phyloP scores from a whole-genome alignment of 2,797 vertebrate genomes.

The Gobionotothen gibberifrons region DNA sequence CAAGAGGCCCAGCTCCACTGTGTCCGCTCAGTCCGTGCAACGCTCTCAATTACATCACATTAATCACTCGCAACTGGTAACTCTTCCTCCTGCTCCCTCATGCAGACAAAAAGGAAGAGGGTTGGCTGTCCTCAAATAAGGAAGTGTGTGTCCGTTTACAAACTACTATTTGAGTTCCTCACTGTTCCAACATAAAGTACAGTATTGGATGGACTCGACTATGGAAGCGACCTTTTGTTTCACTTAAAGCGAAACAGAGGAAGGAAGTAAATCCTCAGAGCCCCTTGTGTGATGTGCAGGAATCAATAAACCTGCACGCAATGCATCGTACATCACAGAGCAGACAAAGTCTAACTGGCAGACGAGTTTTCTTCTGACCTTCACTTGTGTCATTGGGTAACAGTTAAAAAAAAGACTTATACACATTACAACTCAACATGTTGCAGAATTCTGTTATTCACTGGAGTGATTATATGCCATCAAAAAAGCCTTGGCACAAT shows the following conservation, averaged over 20 bases:
- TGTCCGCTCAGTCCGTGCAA: constrained; percentile 34
- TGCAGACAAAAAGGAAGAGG: constrained; percentile 43
- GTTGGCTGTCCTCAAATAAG: constrained; percentile 26
- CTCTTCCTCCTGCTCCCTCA: constrained; percentile 60
- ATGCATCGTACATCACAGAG: constrained; percentile 22
- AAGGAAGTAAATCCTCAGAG: constrained; percentile 4
- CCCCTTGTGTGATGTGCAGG: constrained; percentile 20
- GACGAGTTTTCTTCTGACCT: constrained; percentile 14
- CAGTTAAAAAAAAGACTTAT: neutral
- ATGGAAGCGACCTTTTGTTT: neutral
- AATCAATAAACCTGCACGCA: constrained; percentile 46
- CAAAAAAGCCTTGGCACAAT: neutral
- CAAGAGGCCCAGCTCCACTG: constrained; percentile 54
- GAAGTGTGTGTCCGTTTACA: constrained; percentile 40
- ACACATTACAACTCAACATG: neutral
- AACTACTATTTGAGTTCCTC: constrained; percentile 29
- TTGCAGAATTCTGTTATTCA: neutral
- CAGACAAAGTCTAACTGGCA: constrained; percentile 29
- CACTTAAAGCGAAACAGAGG: neutral
- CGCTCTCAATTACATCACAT: constrained; percentile 76
- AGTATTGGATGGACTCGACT: neutral
- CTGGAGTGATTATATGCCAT: neutral
- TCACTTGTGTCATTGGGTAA: constrained; percentile 2
- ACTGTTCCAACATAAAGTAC: constrained; percentile 3
- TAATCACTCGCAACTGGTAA: constrained; percentile 60